Evolutionary conservation across 2,888 invertebrate species (phyloP), one percentile per base, ranked within the genome.

Genomic region (Euspilapteryx auroguttella): DNA sequence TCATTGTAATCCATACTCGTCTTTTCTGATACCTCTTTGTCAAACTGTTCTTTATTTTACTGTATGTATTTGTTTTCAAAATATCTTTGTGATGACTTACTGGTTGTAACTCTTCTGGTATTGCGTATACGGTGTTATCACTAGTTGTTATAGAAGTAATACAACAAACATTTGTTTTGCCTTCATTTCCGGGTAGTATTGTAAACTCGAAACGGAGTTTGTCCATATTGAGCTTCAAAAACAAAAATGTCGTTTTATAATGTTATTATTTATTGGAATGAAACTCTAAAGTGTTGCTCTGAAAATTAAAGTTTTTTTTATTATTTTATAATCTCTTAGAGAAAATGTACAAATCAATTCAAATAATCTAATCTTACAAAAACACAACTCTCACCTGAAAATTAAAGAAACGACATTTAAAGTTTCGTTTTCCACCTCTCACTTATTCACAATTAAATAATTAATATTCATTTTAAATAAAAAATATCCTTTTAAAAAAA

Each of bases 1-100:
- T 32, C 24, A 32, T 22, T 22, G 22, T 33, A 21, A 40, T 35
- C 38, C 38, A 40, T 6, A 37, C 22, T 10, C 12, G 34, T 33
- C 35, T 28, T 14, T 6, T 32, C 9, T 39, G 34, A 15, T 37
- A 22, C 24, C 36, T 33, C 31, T 35, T 38, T 23, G 21, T 26
- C 14, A 40, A 15, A 14, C 32, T 38, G 14, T 34, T 33, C 34
- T 37, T 24, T 13, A 24, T 25, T 28, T 33, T 40, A 25, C 4
- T 24, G 20, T 24, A 36, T 4, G 26, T 12, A 2, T 6, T 12
- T 1, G 34, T 34, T 12, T 29, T 30, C 5, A 28, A 5, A 9
- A 37, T 25, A 3, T 33, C 21, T 25, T 31, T 32, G 20, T 39
- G 37, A 14, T 28, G 10, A 21, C 8, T 10, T 8, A 21, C 28